Evolutionary conservation across 2,113 vertebrate species (phyloP).

Genomic region (Notiomystis cincta): DNA sequence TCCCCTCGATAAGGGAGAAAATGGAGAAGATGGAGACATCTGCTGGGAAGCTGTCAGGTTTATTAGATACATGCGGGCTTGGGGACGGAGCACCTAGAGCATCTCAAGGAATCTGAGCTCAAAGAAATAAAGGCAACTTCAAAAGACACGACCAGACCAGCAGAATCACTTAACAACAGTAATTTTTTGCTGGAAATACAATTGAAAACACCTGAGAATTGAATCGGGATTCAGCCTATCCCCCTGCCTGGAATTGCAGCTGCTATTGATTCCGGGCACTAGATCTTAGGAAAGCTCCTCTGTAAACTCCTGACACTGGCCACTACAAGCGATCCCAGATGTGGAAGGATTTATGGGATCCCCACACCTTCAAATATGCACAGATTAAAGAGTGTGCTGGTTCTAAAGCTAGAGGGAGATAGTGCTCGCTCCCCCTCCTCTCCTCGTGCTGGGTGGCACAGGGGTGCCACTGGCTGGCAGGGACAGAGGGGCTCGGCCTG

Average conservation of each 20-base stretch:
- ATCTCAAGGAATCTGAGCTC: constrained; percentile 59
- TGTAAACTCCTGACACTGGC: constrained; percentile 54
- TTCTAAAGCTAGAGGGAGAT: background rate
- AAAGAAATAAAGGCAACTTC: constrained; percentile 63
- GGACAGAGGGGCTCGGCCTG: background rate
- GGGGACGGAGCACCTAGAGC: constrained; percentile 15
- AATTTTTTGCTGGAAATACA: constrained; percentile 31
- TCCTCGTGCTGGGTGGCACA: background rate
- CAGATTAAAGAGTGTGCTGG: background rate
- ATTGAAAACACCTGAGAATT: constrained; percentile 63
- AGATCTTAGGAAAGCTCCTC: constrained; percentile 61
- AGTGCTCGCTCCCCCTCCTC: rapidly evolving
- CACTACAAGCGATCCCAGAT: constrained; percentile 52
- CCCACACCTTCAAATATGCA: constrained; percentile 7
- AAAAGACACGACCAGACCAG: constrained; percentile 43
- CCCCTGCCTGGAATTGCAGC: constrained; percentile 24
- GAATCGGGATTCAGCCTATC: constrained; percentile 19
- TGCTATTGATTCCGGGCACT: constrained; percentile 57
- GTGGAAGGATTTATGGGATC: constrained; percentile 63
- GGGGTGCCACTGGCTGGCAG: background rate
- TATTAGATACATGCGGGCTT: constrained; percentile 37
- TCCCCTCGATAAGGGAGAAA: background rate
- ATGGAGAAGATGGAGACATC: constrained; percentile 59
- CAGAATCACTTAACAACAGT: constrained; percentile 25
- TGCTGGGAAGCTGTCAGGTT: constrained; percentile 63